phyloP scores from a whole-genome alignment of 92 coral and sea anemone genomes.

The Parazoanthus atlanticus region DNA sequence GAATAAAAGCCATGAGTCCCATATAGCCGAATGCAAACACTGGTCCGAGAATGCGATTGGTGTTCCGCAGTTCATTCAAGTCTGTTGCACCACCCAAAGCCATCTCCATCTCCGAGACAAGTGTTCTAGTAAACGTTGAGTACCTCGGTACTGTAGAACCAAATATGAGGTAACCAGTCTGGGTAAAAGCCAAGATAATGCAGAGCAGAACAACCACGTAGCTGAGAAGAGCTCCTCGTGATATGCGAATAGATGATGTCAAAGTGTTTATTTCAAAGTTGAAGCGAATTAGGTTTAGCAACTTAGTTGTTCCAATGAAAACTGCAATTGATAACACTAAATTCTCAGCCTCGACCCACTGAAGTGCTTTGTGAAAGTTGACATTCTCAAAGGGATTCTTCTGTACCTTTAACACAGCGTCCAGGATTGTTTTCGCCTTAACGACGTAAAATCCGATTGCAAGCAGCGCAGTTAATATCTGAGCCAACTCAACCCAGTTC shows the following conservation, averaged over 20 bases:
- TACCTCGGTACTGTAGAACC: conserved; percentile 55
- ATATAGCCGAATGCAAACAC: conserved; percentile 63
- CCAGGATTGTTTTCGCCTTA: conserved; percentile 70
- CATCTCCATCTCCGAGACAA: conserved; percentile 63
- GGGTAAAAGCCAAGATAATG: conserved; percentile 61
- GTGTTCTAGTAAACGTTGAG: conserved; percentile 53
- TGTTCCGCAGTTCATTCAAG: conserved; percentile 47
- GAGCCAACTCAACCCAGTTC: conserved; percentile 71
- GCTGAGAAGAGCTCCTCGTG: conserved; percentile 56
- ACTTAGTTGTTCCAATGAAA: conserved; percentile 69
- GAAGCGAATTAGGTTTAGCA: conserved; percentile 74
- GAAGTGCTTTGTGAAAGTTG: conserved; percentile 60
- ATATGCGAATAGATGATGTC: conserved; percentile 59
- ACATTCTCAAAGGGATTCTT: conserved; percentile 71
- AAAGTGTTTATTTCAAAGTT: conserved; percentile 70
- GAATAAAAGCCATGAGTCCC: conserved; percentile 57
- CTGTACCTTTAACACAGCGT: conserved; percentile 57
- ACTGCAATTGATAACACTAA: conserved; percentile 63
- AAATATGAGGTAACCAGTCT: conserved; percentile 50
- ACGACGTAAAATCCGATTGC: conserved; percentile 68
- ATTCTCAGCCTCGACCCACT: conserved; percentile 71
- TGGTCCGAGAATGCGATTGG: conserved; percentile 61
- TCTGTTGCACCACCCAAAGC: conserved; percentile 62
- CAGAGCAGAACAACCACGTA: conserved; percentile 59
- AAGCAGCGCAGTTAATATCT: conserved; percentile 55